Base-by-base conservation (phyloP, 1,140 invertebrate species). In the Lanistes nyassanus region DNA sequence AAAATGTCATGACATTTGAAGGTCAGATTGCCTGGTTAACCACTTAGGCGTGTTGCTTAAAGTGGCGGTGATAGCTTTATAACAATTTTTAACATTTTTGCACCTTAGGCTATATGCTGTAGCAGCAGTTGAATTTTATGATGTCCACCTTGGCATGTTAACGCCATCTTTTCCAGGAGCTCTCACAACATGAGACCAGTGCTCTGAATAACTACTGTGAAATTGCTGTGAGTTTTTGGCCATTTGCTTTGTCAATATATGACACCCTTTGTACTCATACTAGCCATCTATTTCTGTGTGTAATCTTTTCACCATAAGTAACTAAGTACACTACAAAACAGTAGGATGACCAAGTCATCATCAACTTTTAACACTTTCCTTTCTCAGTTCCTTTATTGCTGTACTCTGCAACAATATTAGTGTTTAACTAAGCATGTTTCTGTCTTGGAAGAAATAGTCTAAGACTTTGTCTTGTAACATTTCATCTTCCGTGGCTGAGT, bases 191-290 rank as follows among this genome's bases (percentile, higher is more conserved):
- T 84, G 94, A 95, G 88, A 93, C 94, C 77, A 92, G 93, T 82
- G 92, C 92, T 83, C 88, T 95, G 78, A 94, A 93, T 87, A 92
- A 93, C 79, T 97, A 95, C 87, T 97, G 96, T 91, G 96, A 97
- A 90, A 91, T 97, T 47, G 84, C 85, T 67, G 88, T 89, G 83
- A 88, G 88, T 85, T 77, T 16, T 39, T 69, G 36, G n/a, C n/a
- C 11, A 11, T 31, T 74, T 39, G 23, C n/a, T 74, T 74, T 62
- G 47, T 53, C 36, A 51, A 42, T 69, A 21, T 42, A n/a, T 26
- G 7, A 51, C 29, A 47, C 16, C 23, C 42, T 74, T 42, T 31
- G 56, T 55, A 26, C 55, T 16, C 29, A 39, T 64, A 67, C 31
- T 53, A 37, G n/a, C 29, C 16, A 29, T 66, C 16, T n/a, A 47